Evolutionary conservation across 2,888 invertebrate genomes (phyloP).

Genomic region (Leptopterna dolabrata): DNA sequence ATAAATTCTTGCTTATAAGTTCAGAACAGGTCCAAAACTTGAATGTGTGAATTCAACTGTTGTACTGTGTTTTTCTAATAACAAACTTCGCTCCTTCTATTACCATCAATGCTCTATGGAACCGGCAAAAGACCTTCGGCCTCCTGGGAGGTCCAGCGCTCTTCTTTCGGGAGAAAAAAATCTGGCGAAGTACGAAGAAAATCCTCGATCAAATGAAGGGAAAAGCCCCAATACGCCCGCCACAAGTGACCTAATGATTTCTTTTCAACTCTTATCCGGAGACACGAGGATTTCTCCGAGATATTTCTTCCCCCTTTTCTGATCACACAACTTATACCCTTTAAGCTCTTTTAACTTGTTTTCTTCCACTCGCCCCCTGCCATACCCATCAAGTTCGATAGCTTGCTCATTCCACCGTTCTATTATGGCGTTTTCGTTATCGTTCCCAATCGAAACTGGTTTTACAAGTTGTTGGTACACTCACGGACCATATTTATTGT

Average conservation of each 20-base stretch:
- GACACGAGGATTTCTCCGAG: constrained; percentile 9
- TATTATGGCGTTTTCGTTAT: too few relatives aligned
- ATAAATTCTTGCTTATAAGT: too few relatives aligned
- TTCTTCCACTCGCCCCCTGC: not conserved
- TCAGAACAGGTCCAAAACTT: too few relatives aligned
- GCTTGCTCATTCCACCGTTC: too few relatives aligned
- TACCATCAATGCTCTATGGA: not conserved
- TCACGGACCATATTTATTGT: too few relatives aligned
- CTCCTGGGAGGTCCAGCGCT: not conserved
- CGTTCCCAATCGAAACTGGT: too few relatives aligned
- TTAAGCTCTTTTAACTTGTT: constrained; percentile 21
- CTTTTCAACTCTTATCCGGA: constrained; percentile 41
- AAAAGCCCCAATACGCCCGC: not conserved
- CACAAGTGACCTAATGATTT: constrained; percentile 50
- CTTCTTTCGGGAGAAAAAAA: not conserved
- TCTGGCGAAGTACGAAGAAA: not conserved
- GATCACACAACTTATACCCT: not conserved
- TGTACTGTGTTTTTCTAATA: too few relatives aligned
- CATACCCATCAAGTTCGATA: not conserved
- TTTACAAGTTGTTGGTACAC: too few relatives aligned
- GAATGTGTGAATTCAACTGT: too few relatives aligned
- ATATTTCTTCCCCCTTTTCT: not conserved
- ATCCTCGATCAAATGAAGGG: not conserved
- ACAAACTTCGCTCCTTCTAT: not conserved
- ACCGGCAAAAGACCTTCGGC: not conserved